Evolutionary conservation across 2,888 invertebrate genomes (phyloP), one percentile per base, ranked within the genome.

Genomic region (Cerastis leucographa): DNA sequence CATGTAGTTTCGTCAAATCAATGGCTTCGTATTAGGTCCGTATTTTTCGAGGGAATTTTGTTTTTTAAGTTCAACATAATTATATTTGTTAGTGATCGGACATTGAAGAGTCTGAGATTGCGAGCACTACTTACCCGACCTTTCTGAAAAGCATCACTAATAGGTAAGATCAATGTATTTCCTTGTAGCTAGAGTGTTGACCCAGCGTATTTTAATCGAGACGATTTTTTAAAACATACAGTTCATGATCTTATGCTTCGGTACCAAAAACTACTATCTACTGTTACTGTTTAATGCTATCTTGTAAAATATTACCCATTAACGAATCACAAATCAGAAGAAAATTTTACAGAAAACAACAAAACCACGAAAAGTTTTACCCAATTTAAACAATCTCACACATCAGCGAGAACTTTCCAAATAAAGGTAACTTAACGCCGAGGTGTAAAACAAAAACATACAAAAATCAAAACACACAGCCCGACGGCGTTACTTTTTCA

Each of bases 381-480:
- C 77, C 29, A 49, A 49, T 64, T 78, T 64, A 35, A 42, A 64
- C 81, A 78, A 46, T 29, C 54, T 61, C 35, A 54, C 44, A 54
- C 46, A 54, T 46, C 44, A 61, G 61, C 9, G 4, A 54, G 61
- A 80, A 82, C 46, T 67, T 77, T 54, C n/a, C 25, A 67, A 77
- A 83, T 67, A 42, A 83, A 61, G 22, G 51, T 77, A 54, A 54
- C 49, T 44, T 19, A 74, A 46, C 62, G n/a, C 62, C 25, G 25
- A 69, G 29, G 65, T 78, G 61, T 80, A 59, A 22, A 74, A 68
- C 70, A 65, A 68, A 78, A 85, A 65, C 75, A 61, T 25, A n/a
- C 12, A 70, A 81, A 70, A 82, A 85, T 83, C 85, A 70, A 44
- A 81, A 81, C 82, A 76, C 71, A 76, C 83, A 76, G 42, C 25